Evolutionary conservation across 2,888 invertebrate genomes (phyloP), one percentile per base, ranked within the genome.

Genomic region (Thereva unica): DNA sequence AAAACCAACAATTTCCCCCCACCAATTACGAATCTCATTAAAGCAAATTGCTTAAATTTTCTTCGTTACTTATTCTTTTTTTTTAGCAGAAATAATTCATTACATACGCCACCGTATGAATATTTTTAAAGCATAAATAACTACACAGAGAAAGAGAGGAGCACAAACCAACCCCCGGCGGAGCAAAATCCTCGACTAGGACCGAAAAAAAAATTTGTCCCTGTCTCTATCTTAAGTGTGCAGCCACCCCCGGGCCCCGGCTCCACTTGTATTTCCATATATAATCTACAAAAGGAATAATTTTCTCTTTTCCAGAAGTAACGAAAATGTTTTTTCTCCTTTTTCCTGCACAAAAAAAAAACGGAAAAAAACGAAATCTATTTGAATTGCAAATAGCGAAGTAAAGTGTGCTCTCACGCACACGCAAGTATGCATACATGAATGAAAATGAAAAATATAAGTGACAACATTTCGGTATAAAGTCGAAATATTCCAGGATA

Each of bases 391-490:
- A 57, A 57, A 57, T 57, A 37, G 44, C 23, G 35, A 57, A 57
- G 47, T 45, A 45, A 57, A 57, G 45, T 57, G 45, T 57, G 37
- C 47, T 44, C 45, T 57, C 57, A 57, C 57, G 57, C 57, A 57
- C 57, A 57, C 57, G 57, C 57, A 57, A 57, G 57, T 38, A 47
- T 57, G 57, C 57, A 57, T 57, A 57, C 37, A 57, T 57, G 57
- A 57, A 57, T 57, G 47, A 57, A 57, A 57, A 45, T 57, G 44
- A 37, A 57, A 57, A n/a, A 45, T 37, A 57, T 37, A 45, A 45
- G 44, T n/a, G 57, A 57, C 12, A 45, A 44, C 47, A 45, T 57
- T 57, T 45, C 47, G 57, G 47, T 45, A 57, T 57, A 45, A 57
- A 57, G 57, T 45, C 57, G 37, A 45, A 57, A 57, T 45, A 57